Evolutionary conservation across 1,140 invertebrate genomes (phyloP).

Genomic region (Neodiprion virginianus): DNA sequence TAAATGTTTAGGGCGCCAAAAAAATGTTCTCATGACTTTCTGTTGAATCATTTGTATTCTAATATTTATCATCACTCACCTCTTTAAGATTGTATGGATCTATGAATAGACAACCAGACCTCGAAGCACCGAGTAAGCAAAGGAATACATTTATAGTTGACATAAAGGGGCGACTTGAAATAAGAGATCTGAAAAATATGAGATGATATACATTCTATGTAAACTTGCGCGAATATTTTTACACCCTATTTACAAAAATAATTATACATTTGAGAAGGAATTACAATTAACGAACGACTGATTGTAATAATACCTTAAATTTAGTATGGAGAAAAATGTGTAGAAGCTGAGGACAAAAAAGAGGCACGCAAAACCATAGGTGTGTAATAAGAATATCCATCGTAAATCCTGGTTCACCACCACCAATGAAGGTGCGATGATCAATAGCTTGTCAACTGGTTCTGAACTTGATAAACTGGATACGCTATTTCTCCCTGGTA

Average conservation of each 20-base stretch:
- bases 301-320: slow-evolving; percentile 61
- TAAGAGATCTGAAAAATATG: slow-evolving; percentile 62
- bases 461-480: slow-evolving; percentile 39
- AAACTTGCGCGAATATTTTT: slow-evolving; percentile 6
- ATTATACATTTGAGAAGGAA: too few relatives aligned
- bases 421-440: slow-evolving; percentile 49
- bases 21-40: neutral
- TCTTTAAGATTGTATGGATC: slow-evolving; percentile 69
- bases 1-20: too few relatives aligned
- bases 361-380: slow-evolving; percentile 67
- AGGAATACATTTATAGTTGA: slow-evolving; percentile 70
- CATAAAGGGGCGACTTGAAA: slow-evolving; percentile 67
- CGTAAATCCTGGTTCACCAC: slow-evolving; percentile 53
- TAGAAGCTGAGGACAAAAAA: slow-evolving; percentile 70
- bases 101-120: slow-evolving; percentile 65
- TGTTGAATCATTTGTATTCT: neutral
- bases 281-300: neutral
- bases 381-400: slow-evolving; percentile 67
- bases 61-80: slow-evolving; percentile 41
- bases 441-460: slow-evolving; percentile 42
- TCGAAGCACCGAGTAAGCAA: slow-evolving; percentile 65
- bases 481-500: slow-evolving; percentile 40
- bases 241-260: neutral
- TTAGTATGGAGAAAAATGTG: slow-evolving; percentile 69
- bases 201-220: slow-evolving; percentile 14